Evolutionary conservation across 2,797 vertebrate species (phyloP).

Genomic region (Pantherophis vulpinus): DNA sequence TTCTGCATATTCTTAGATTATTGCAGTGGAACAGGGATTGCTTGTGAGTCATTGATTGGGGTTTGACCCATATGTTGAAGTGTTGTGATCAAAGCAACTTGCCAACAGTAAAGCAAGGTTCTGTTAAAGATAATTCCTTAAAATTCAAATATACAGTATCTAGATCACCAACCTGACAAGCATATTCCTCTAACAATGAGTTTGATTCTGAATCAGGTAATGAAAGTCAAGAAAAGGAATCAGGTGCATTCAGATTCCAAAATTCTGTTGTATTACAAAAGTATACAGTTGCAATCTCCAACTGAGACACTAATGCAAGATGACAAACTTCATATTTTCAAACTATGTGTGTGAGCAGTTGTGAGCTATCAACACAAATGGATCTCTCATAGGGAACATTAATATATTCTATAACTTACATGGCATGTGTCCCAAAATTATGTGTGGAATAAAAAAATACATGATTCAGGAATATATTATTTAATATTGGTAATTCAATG

Average conservation of each 20-base stretch:
- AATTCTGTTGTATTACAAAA: background rate
- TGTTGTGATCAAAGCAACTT: background rate
- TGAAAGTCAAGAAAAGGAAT: background rate
- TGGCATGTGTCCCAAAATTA: background rate
- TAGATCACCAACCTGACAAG: background rate
- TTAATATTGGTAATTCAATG: background rate
- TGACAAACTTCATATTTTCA: background rate
- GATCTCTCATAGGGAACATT: background rate
- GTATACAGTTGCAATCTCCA: background rate
- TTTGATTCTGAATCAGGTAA: background rate
- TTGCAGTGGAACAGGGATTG: background rate
- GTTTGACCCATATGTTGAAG: background rate
- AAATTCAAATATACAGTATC: background rate
- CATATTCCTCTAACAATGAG: background rate
- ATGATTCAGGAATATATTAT: background rate
- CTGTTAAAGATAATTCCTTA: background rate
- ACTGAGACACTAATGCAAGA: background rate
- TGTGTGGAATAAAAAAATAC: background rate
- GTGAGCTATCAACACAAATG: background rate
- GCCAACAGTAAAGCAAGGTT: background rate
- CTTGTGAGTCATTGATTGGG: background rate
- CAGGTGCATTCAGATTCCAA: background rate
- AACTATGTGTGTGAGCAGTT: background rate
- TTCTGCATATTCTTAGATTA: background rate
- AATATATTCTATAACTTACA: background rate